These are phyloP conservation scores for Drosophila villosipedis DNA, from an alignment of 2,888 invertebrate species.

Conservation along the genomic window DNA sequence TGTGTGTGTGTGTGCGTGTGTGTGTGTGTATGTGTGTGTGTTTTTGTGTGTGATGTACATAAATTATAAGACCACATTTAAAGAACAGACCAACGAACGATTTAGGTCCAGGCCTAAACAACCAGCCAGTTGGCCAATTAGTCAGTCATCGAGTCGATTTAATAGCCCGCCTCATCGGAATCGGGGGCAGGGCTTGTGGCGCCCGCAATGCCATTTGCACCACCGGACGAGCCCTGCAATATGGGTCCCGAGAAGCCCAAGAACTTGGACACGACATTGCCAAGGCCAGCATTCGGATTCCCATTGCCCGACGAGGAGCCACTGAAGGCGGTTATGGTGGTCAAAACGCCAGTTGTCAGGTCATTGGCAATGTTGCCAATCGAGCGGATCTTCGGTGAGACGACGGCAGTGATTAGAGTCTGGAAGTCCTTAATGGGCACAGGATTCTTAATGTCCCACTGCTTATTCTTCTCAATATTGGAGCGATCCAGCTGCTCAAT, in stretches of 20 bases:
- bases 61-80: constrained; percentile 47
- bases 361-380: constrained; percentile 89
- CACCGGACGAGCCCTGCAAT: constrained; percentile 84
- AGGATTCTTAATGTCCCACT: constrained; percentile 90
- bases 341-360: constrained; percentile 86
- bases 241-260: constrained; percentile 85
- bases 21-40: background rate
- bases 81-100: constrained; percentile 25
- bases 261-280: constrained; percentile 84
- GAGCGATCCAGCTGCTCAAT: constrained; percentile 89
- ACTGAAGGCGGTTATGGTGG: constrained; percentile 86
- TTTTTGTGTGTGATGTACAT: constrained; percentile 32
- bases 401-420: constrained; percentile 89
- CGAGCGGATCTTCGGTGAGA: constrained; percentile 90
- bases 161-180: constrained; percentile 84
- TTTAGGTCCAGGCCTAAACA: constrained; percentile 5
- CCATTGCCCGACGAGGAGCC: constrained; percentile 85
- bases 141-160: constrained; percentile 35
- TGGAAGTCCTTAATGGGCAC: constrained; percentile 88
- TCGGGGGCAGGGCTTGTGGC: constrained; percentile 82
- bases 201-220: constrained; percentile 68
- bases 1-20: constrained; percentile 25
- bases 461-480: constrained; percentile 91
- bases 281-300: constrained; percentile 82
- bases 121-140: constrained; percentile 4